Evolutionary conservation across 2,113 vertebrate genomes (phyloP), one percentile per base, ranked within the genome.

Genomic region (Diadophis punctatus): DNA sequence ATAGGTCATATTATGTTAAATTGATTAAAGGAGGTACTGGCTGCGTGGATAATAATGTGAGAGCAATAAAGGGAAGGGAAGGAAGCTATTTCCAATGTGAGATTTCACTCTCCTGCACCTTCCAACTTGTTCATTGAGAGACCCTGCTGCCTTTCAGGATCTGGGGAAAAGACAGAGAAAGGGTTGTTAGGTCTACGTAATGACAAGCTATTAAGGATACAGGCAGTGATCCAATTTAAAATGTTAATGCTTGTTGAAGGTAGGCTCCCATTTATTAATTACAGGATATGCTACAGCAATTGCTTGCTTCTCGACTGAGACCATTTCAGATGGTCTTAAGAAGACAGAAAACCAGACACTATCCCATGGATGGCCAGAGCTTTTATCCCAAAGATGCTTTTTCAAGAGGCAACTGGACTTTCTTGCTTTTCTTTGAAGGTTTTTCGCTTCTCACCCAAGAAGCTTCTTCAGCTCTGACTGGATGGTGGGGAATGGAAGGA

Each of bases 1-100:
- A 88, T 80, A 94, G 80, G 74, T 68, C 85, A 49, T 93, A 58
- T 87, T 93, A 95, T 90, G 91, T 90, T 92, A 92, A 95, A 94
- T 30, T 84, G 95, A 34, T 90, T 91, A 91, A 55, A 87, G 74
- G 56, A 91, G 1, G 48, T 93, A 91, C 14, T 39, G 93, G 43
- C 91, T 92, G 51, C 7, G 4, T 94, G 25, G 60, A 86, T 51
- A 90, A 93, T 93, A 93, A 93, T 90, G 86, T 27, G 46, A 20
- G 27, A 63, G 55, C 86, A 86, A 93, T 90, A 63, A 52, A 89
- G n/a, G 55, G 22, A 39, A n/a, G n/a, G 46, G 80, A 90, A 63
- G n/a, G 55, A 30, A 86, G 86, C 14, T 49, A 43, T 34, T 86
- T 86, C 14, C n/a, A 43, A 7, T 20, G 22, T 52, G 53, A 60